A percentile compares a stretch with the other conserved stretches of the same genome.
Evolutionary conservation across 2,888 invertebrate genomes (phyloP).

Genomic region (Macrophya alboannulata): DNA sequence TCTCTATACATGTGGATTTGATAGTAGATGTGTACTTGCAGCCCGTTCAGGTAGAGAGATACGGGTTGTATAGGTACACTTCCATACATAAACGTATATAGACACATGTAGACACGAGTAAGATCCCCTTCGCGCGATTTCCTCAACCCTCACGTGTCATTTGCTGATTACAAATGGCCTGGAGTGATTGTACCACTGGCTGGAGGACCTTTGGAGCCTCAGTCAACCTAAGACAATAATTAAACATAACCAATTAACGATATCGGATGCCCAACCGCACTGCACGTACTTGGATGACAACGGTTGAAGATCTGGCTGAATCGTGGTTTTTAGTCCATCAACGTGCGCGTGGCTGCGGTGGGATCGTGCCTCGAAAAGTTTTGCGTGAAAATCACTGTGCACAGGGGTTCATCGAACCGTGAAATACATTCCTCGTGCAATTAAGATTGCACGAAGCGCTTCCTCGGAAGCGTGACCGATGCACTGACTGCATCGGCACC

Average conservation of each 20-base stretch:
- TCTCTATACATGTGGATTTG: background rate
- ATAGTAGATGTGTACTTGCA: background rate
- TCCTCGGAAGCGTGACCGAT: conserved; percentile 49
- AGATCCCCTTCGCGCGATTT: background rate
- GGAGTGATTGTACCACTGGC: background rate
- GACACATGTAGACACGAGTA: background rate
- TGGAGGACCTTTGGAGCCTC: background rate
- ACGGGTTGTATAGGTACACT: conserved; percentile 6
- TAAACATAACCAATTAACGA: conserved; percentile 27
- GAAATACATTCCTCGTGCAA: conserved; percentile 44
- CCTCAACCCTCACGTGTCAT: background rate
- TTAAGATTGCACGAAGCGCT: conserved; percentile 46
- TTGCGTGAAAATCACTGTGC: conserved; percentile 36
- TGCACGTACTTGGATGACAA: background rate
- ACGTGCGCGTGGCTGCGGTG: background rate
- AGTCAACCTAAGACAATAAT: conserved; percentile 31
- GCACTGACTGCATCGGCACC: conserved; percentile 51
- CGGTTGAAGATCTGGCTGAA: background rate
- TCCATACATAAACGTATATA: background rate
- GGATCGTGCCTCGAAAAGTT: conserved; percentile 10
- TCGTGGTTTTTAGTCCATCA: too few species aligned
- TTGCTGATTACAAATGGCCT: conserved; percentile 40
- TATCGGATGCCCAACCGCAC: background rate
- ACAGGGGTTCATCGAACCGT: conserved; percentile 33
- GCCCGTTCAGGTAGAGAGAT: background rate